Evolutionary conservation across 2,888 invertebrate genomes (phyloP), one percentile per base, ranked within the genome.

Genomic region (Vesta saturnalis): DNA sequence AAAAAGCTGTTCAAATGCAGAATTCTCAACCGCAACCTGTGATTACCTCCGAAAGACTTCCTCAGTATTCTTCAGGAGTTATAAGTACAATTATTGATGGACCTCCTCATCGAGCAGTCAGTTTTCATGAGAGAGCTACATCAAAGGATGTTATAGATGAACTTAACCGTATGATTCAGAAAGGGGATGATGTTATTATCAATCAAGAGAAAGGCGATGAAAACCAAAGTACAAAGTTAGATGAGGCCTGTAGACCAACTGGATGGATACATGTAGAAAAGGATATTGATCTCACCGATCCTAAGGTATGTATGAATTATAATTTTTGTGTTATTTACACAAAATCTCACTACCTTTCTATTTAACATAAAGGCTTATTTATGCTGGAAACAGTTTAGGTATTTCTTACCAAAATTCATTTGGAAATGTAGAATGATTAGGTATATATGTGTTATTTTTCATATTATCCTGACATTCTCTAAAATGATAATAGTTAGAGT

Each of bases 211-310:
- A 46, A 71, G 72, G 63, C 74, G 80, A 68, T 14, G 71, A 67
- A 56, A 62, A 39, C 60, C 64, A n/a, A 54, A 57, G 23, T 49
- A 80, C 83, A 18, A 85, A 83, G 73, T 85, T 88, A 69, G 91
- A 92, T 82, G 86, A 86, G 66, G 90, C 90, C 30, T 87, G 90
- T 72, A 89, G 90, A 85, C 89, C 90, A 19, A 92, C 93, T 0
- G 92, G 92, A 43, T 93, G 93, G 93, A 90, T 93, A 69, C 92
- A 92, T 79, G 91, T 93, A 43, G 92, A 93, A 78, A 88, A 89
- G 71, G 91, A 92, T 78, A 90, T 92, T 71, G 92, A 92, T 84
- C 89, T 93, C 78, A 91, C 89, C 75, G 92, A 93, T 83, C 92
- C 92, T 10, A 92, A 92, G 89, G 93, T 92, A 83, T 74, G 62